Percentiles rank a stretch among this genome's conserved stretches.
phyloP scores from a whole-genome alignment of 2,888 invertebrate species.

The Spisula solida region DNA sequence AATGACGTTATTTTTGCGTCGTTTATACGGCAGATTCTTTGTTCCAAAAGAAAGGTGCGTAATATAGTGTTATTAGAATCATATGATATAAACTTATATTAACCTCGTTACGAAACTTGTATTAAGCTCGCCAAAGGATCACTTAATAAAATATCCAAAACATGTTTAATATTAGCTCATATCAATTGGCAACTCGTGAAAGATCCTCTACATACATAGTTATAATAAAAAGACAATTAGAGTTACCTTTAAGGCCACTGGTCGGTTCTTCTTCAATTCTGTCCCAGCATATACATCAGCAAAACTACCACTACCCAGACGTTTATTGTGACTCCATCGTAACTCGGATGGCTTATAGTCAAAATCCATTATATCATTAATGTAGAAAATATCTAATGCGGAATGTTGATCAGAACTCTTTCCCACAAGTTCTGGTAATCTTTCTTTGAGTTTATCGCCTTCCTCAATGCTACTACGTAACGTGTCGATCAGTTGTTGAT shows the following conservation, averaged over 20 bases:
- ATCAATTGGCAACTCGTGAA: no score
- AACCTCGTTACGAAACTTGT: no score
- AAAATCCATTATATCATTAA: constrained; percentile 77
- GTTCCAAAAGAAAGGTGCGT: no score
- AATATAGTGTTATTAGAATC: no score
- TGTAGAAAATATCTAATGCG: constrained; percentile 80
- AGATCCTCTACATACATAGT: no score
- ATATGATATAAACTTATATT: no score
- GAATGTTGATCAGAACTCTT: constrained; percentile 65
- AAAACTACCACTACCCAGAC: constrained; percentile 79
- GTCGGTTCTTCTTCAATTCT: constrained; percentile 51
- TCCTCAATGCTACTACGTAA: constrained; percentile 69
- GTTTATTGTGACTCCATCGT: constrained; percentile 36
- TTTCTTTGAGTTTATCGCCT: constrained; percentile 51
- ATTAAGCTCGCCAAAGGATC: no score
- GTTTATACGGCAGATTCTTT: no score
- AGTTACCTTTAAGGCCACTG: constrained; percentile 57
- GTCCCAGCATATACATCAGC: constrained; percentile 76
- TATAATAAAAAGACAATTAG: no score
- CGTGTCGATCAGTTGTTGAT: constrained; percentile 76
- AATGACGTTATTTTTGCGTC: no score
- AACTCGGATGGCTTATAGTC: constrained; percentile 75
- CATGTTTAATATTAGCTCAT: no score
- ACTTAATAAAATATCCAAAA: no score
- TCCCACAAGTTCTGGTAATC: constrained; percentile 51